Base-by-base conservation (phyloP, 1,140 invertebrate species). In the Cephus cinctus region DNA sequence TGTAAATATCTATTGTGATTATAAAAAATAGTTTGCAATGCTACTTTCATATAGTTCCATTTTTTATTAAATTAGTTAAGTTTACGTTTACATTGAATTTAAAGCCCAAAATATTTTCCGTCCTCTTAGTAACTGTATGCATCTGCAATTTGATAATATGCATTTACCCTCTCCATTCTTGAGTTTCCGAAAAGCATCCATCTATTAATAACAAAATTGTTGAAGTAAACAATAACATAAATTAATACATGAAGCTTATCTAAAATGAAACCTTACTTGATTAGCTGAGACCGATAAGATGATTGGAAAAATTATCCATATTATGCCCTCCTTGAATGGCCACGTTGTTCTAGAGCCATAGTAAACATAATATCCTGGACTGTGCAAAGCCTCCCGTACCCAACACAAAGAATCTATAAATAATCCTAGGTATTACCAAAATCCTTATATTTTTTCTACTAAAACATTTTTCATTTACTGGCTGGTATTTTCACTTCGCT, bases 271-370 rank as follows among this genome's bases (percentile, higher is more conserved):
- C 47, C 55, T 50, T 50, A 92, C 86, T 78, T 93, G 89, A 31
- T 82, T 73, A 12, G 79, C 59, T 4, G 85, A 86, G 15, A 91
- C 77, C 43, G 83, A 76, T 41, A 92, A 83, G 2, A 86, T 81
- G 4, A 85, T 77, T 19, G 86, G 81, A 62, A 91, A 90, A 4
- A 90, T 76, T 8, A 87, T 87, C 86, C 86, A 90, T 2, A 77
- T 80, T 35, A 85, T 86, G 55, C 81, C 82, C n/a, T 57, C 88
- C 86, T 34, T 79, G 78, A 57, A 83, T 87, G 1, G 80, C 79
- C 14, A 80, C 80, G 4, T 81, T 82, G 8, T 87, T 89, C 16
- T 88, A 73, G 86, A 88, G 12, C 88, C 88, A 42, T 80, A 72
- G 63, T 88, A 88, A 1, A 80, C 76, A 56, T 80, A 88, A 61